Evolutionary conservation across 2,113 vertebrate species (phyloP), one percentile per base, ranked within the genome.

Genomic region (Sceloporus undulatus): DNA sequence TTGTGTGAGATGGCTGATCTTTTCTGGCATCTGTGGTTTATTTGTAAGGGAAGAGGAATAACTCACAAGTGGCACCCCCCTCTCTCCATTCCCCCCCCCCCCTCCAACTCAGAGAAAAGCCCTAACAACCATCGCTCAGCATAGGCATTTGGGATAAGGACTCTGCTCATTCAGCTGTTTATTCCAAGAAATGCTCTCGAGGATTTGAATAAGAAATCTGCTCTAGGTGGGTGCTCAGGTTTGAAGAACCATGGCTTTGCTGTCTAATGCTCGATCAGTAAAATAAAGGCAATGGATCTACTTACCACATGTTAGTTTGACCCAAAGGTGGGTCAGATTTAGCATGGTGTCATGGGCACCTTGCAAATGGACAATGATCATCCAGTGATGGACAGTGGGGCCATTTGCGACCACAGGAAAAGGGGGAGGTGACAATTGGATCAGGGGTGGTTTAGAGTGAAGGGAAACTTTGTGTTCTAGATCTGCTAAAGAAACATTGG

Each of bases 1-100:
- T 91, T 7, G 1, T 79, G 0, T 78, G 89, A 92, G 92, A 90
- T 88, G 92, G 91, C 90, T 92, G 23, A 94, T 90, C 91, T 86
- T 66, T 88, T 29, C 0, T 18, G 23, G 88, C 85, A 54, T 91
- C 71, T 23, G 70, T 87, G 85, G 85, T 85, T 91, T 11, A 68
- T 83, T 85, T 71, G 84, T 29, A 4, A 77, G 54, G 59, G 71
- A 0, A 77, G 77, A 88, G 93, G n/a, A 90, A 88, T 85, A 84
- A 0, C 87, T 91, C 94, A 38, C 89, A 82, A 11, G 34, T 3
- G 2, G 84, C 0, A 0, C 13, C 88, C 66, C 85, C 88, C 84
- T 92, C 90, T 83, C 81, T 74, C 0, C 0, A 59, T 38, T 7
- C 0, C 0, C 81, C 0, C 3, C 18, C 0, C 0, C 81, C 0